Base-by-base conservation (phyloP, 1,140 invertebrate genomes). In the Anoplophora glabripennis region DNA sequence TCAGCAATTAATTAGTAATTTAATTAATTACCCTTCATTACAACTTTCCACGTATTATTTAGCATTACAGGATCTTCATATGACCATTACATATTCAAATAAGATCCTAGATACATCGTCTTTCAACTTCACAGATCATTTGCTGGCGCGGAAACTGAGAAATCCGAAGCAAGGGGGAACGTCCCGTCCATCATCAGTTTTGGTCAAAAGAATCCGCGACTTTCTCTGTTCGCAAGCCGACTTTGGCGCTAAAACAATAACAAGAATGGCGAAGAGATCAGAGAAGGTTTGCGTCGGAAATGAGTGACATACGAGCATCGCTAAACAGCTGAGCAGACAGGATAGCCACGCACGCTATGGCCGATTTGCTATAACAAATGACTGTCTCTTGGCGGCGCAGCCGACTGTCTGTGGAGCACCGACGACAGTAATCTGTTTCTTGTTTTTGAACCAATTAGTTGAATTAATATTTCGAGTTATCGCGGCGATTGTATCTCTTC, bases 221-320 rank as follows among this genome's bases (percentile, higher is more conserved):
- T 28, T 28, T 28, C 21, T 28, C 21, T 28, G n/a, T n/a, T n/a
- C n/a, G n/a, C n/a, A n/a, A n/a, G n/a, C n/a, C n/a, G n/a, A n/a
- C 21, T 28, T 28, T 28, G 2, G 21, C 21, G 5, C 21, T 28
- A 54, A 54, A 54, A 54, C 52, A 54, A 54, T 54, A 54, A 54
- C 52, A 17, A 44, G 52, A 54, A 18, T 47, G 21, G 54, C 34
- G 47, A 21, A 14, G 56, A 64, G 59, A 63, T 68, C 53, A 66
- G 64, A 65, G 62, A 61, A 61, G 59, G 53, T 55, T 64, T 61
- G 61, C 61, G 72, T 75, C 73, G 73, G 72, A 75, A 74, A 72
- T 73, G 73, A 75, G 70, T 75, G 73, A 75, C 73, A 75, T 75
- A 75, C 69, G 72, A 74, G 72, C 70, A 70, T 74, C 70, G 66